A percentile compares a stretch with the other conserved stretches of the same genome.
These are phyloP conservation scores for Leucoptera coffeella DNA, from an alignment of 2,888 invertebrate genomes.

Conservation along the genomic window DNA sequence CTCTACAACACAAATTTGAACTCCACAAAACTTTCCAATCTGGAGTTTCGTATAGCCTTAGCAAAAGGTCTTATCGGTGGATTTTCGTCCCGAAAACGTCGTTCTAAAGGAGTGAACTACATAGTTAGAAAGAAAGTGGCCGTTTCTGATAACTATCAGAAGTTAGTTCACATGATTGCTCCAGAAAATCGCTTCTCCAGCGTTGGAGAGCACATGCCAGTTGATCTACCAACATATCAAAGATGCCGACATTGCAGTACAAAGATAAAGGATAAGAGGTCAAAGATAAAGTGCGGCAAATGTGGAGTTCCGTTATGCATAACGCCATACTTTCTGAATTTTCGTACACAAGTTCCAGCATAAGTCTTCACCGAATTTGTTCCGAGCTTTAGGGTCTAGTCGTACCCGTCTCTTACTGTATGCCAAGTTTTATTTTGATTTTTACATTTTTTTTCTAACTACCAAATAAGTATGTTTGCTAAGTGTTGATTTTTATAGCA, in stretches of 20 bases:
- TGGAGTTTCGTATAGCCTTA: conserved; percentile 9
- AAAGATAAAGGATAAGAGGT: conserved; percentile 6
- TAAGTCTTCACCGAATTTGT: too few species aligned
- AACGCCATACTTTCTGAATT: conserved; percentile 6
- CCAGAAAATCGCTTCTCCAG: conserved; percentile 8
- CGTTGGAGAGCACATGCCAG: conserved; percentile 10
- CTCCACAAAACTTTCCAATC: conserved; percentile 7
- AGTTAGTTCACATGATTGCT: conserved; percentile 7
- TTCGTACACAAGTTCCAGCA: conserved; percentile 2
- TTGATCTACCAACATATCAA: neutral
- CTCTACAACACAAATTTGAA: conserved; percentile 7
- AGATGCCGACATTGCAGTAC: conserved; percentile 6
- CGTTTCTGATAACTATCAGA: conserved; percentile 7
- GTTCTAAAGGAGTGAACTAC: conserved; percentile 5
- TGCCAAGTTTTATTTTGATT: neutral
- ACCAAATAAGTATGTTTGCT: too few species aligned
- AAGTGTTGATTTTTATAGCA: too few species aligned
- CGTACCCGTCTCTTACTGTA: too few species aligned
- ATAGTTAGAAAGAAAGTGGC: conserved; percentile 4
- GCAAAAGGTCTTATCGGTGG: conserved; percentile 8
- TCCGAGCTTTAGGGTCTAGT: too few species aligned
- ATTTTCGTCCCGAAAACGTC: conserved; percentile 6
- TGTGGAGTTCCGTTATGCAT: conserved; percentile 7
- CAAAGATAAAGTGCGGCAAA: conserved; percentile 6
- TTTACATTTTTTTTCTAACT: neutral